A percentile compares a stretch with the other conserved stretches of the same genome.
phyloP scores from a whole-genome alignment of 1,140 invertebrate species.

The Grapholita molesta region DNA sequence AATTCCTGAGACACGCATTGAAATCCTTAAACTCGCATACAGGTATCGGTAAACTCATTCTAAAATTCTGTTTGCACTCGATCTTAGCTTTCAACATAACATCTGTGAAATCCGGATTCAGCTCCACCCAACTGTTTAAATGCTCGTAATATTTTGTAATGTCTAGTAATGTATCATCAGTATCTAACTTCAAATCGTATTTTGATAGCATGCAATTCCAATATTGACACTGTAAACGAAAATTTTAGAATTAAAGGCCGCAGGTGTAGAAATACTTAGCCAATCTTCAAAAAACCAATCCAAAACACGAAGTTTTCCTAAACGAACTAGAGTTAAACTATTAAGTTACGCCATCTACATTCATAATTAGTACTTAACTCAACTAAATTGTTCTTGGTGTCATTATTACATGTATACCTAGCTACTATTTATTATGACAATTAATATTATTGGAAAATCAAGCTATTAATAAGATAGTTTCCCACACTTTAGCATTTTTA shows the following conservation, averaged over 20 bases:
- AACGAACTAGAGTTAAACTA: neutral
- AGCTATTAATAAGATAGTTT: no score
- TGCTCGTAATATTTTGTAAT: constrained; percentile 41
- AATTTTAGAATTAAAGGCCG: neutral
- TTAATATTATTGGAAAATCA: no score
- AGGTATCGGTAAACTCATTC: constrained; percentile 31
- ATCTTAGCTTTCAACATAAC: constrained; percentile 39
- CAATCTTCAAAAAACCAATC: no score
- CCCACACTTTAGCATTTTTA: no score
- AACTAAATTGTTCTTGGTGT: no score
- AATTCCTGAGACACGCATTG: constrained; percentile 42
- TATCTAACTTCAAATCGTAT: constrained; percentile 35
- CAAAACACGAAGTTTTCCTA: no score
- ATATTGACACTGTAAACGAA: constrained; percentile 39
- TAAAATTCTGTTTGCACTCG: constrained; percentile 34
- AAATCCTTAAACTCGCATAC: constrained; percentile 39
- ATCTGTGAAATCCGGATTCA: constrained; percentile 42
- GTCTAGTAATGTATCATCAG: constrained; percentile 26
- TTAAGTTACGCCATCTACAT: neutral
- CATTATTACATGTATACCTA: no score
- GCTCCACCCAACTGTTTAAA: constrained; percentile 42
- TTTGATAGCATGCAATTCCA: constrained; percentile 48
- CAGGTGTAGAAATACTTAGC: neutral
- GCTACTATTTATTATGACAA: no score
- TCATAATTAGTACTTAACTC: neutral